These are phyloP conservation scores for Malurus alboscapulatus DNA, from an alignment of 2,113 vertebrate species.

Conservation along the genomic window DNA sequence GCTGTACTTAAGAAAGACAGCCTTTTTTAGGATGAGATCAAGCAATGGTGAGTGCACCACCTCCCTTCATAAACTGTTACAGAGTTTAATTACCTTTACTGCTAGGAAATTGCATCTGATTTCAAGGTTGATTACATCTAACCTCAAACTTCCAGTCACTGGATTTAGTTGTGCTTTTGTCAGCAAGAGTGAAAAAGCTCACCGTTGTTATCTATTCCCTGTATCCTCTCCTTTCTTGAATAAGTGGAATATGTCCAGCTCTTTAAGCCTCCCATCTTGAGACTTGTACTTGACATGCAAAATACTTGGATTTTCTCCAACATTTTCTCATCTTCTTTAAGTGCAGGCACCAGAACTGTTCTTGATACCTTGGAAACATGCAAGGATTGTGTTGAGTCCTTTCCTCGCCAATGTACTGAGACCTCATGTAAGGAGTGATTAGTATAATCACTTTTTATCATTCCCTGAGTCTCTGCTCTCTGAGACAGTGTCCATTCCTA, in stretches of 20 bases:
- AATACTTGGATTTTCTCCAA: constrained; percentile 20
- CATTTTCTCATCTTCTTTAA: neutral
- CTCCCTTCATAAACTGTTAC: neutral
- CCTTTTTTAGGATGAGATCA: neutral
- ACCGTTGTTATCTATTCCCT: neutral
- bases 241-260: neutral
- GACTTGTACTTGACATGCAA: neutral
- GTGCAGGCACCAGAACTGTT: neutral
- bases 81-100: constrained; percentile 47
- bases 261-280: neutral
- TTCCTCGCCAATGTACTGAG: neutral
- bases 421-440: neutral
- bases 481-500: neutral
- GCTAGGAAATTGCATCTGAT: constrained; percentile 35
- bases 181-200: constrained; percentile 32
- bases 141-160: constrained; percentile 56
- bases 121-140: constrained; percentile 53
- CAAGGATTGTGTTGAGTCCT: neutral
- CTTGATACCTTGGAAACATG: neutral
- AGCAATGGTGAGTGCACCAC: neutral
- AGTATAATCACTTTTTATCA: neutral
- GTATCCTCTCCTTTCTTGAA: neutral
- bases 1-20: neutral
- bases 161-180: constrained; percentile 46
- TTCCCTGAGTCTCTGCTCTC: neutral